These are phyloP conservation scores for Lepidurus arcticus DNA, from an alignment of 1,140 invertebrate species.

Conservation along the genomic window DNA sequence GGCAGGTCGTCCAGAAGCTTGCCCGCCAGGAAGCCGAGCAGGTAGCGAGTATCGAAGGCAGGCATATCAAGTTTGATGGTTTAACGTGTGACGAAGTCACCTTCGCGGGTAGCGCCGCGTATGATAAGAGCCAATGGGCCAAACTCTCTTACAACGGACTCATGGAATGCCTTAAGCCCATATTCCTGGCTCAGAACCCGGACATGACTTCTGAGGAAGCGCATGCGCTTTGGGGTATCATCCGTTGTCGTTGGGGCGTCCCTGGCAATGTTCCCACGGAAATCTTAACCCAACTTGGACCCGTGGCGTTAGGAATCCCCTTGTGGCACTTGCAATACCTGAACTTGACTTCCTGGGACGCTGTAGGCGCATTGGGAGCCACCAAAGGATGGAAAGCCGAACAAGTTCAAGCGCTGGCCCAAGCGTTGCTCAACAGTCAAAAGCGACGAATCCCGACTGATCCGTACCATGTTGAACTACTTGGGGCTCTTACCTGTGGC, in stretches of 20 bases:
- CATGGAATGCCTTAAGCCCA: not conserved
- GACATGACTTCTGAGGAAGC: not conserved
- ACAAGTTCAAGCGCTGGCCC: not conserved
- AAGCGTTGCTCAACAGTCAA: not conserved
- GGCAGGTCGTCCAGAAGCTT: not conserved
- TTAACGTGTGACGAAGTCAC: not conserved
- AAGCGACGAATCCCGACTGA: not conserved
- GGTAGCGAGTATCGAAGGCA: not conserved
- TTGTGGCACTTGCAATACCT: not conserved
- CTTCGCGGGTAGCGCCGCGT: not conserved
- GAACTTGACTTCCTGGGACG: not conserved
- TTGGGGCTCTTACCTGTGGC: not conserved
- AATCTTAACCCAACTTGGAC: not conserved
- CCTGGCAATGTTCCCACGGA: not conserved
- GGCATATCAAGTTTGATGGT: not conserved
- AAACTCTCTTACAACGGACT: not conserved
- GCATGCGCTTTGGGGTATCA: not conserved
- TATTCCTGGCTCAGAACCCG: not conserved
- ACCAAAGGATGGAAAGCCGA: not conserved
- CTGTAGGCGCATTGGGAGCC: not conserved
- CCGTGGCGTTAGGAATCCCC: not conserved
- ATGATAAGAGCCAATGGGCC: not conserved
- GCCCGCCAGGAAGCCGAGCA: not conserved
- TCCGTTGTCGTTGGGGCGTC: not conserved
- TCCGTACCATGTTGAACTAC: not conserved